Evolutionary conservation across 92 coral and sea anemone genomes (phyloP).

Genomic region (Zoanthus solanderi): DNA sequence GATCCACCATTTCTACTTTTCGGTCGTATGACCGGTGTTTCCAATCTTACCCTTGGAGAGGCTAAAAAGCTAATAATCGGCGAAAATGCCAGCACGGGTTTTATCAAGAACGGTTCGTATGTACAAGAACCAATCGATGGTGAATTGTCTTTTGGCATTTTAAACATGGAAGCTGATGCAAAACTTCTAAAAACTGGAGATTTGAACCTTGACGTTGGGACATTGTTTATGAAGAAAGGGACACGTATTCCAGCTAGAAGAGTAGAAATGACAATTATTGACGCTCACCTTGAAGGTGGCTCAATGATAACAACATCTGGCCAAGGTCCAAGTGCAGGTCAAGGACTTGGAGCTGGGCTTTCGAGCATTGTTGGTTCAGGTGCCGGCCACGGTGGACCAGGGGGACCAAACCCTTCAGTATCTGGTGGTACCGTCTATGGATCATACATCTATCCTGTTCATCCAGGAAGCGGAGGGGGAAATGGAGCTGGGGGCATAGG

Average conservation of each 20-base stretch:
- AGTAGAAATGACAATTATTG: conserved; percentile 51
- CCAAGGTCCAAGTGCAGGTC: conserved; percentile 49
- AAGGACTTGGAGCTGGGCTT: conserved; percentile 59
- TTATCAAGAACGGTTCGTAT: conserved; percentile 52
- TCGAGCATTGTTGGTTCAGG: conserved; percentile 59
- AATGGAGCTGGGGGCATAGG: conserved; percentile 61
- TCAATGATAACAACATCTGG: conserved; percentile 62
- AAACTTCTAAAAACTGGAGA: conserved; percentile 48
- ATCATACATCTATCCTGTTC: conserved; percentile 63
- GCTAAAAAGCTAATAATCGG: conserved; percentile 43
- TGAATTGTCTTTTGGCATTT: conserved; percentile 58
- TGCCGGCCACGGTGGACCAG: conserved; percentile 78
- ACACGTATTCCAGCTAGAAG: conserved; percentile 55
- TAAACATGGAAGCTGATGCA: conserved; percentile 59
- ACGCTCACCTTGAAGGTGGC: conserved; percentile 70
- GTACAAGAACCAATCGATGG: conserved; percentile 58
- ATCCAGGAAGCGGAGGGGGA: conserved; percentile 77
- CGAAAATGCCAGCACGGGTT: conserved; percentile 59
- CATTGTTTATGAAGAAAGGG: conserved; percentile 64
- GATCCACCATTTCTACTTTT: conserved; percentile 61
- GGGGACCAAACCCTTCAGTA: conserved; percentile 52
- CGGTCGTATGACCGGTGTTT: conserved; percentile 70
- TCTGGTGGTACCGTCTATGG: conserved; percentile 68
- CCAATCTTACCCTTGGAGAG: conserved; percentile 69
- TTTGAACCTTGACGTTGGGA: conserved; percentile 62